A percentile compares a stretch with the other conserved stretches of the same genome.
Evolutionary conservation across 2,113 vertebrate species (phyloP).

Genomic region (Sylvia atricapilla): DNA sequence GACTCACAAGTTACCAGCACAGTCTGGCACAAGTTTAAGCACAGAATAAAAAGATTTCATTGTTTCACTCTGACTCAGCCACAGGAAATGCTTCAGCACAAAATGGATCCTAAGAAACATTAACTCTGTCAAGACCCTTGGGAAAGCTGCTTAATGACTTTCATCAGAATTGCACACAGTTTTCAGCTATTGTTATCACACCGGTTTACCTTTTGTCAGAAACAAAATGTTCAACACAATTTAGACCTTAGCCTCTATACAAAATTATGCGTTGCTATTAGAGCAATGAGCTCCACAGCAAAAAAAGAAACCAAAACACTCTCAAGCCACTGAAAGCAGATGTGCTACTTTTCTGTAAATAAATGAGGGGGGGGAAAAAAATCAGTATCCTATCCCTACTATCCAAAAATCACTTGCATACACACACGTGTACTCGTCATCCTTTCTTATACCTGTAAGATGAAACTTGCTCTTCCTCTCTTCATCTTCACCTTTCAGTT

Average conservation of each 20-base stretch:
- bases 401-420: not conserved
- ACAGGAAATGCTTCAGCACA: slow-evolving; percentile 65
- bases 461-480: not conserved
- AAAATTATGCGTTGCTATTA: not conserved
- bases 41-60: slow-evolving; percentile 30
- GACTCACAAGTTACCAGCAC: not conserved
- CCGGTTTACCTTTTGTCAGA: not conserved
- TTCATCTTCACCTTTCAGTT: not conserved
- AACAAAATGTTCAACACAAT: not conserved
- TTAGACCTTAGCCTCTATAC: not conserved
- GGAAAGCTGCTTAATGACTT: not conserved
- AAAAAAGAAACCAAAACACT: not conserved
- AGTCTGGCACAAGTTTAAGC: not conserved
- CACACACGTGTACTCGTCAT: accelerated
- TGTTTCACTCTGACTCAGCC: slow-evolving; percentile 55
- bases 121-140: not conserved
- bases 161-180: not conserved
- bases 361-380: not conserved
- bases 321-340: not conserved
- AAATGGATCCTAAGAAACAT: slow-evolving; percentile 48
- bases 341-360: not conserved
- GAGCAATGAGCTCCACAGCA: not conserved
- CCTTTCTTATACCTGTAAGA: not conserved
- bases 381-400: not conserved
- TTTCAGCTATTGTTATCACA: not conserved